Evolutionary conservation across 1,140 invertebrate species (phyloP), one percentile per base, ranked within the genome.

Genomic region (Solenopsis fugax): DNA sequence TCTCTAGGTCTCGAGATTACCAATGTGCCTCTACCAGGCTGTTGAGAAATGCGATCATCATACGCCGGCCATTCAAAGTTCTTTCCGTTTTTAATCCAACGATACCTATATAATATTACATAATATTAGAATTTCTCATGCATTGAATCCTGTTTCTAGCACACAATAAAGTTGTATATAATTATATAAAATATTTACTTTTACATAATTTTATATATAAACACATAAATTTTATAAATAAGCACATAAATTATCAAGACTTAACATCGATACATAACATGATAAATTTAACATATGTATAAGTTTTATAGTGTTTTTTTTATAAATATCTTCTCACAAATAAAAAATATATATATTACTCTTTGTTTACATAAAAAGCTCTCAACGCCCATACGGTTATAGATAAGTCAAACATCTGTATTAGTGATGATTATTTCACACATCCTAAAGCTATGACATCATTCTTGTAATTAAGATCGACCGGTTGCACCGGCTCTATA

Each of bases 81-180:
- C 89, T 98, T 98, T 71, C 98, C 98, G 96, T 99, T 99, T 95
- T 99, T 99, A 75, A 98, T 97, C 99, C 99, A 99, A 91, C 96
- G 96, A 95, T 99, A 99, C 88, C 98, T 99, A 95, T 76, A 94
- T 60, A 13, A 56, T 6, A 82, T 48, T 18, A 45, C 67, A 34
- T 7, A 76, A 65, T 24, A 77, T 77, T 16, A 60, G 24, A 56
- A 56, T 45, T 9, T 41, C 1, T 21, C 45, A 64, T 21, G 16
- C 58, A 0, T 60, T 4, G 48, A 16, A 34, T 29, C n/a, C 48
- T 69, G 21, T 16, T 62, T 45, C 18, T 67, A 41, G 5, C 5
- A 37, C 12, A 50, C 24, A 50, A 71, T 9, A 29, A 69, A 69
- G 2, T 24, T 69, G 9, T 18, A 65, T 34, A 37, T 64, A 65